Evolutionary conservation across 2,888 invertebrate species (phyloP).

Genomic region (Drosophila cracens): DNA sequence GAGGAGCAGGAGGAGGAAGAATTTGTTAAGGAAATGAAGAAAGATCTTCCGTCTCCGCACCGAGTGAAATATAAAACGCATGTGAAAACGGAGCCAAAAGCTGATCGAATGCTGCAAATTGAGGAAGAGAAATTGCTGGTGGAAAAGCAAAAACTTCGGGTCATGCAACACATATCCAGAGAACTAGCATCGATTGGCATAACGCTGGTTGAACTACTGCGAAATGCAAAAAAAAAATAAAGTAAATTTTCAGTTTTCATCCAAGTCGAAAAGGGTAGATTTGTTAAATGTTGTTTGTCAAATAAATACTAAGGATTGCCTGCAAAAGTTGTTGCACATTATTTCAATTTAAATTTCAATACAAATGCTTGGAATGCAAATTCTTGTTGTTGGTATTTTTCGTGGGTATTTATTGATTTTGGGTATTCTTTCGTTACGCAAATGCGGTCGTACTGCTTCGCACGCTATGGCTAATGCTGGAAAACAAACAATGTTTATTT

Average conservation of each 20-base stretch:
- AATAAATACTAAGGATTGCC: constrained; percentile 3
- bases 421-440: background rate
- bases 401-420: background rate
- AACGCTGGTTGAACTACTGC: constrained; percentile 36
- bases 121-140: constrained; percentile 58
- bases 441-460: constrained; percentile 18
- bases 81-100: background rate
- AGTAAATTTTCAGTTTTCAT: background rate
- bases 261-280: background rate
- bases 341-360: background rate
- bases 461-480: constrained; percentile 30
- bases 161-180: constrained; percentile 58
- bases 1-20: background rate
- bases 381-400: constrained; percentile 1
- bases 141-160: constrained; percentile 51
- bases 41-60: background rate
- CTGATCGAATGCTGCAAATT: constrained; percentile 45
- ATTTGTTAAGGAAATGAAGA: background rate
- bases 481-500: constrained; percentile 55
- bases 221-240: constrained; percentile 30
- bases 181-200: constrained; percentile 42
- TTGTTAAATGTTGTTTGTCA: background rate
- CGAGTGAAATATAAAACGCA: background rate
- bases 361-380: background rate
- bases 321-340: background rate